A percentile compares a stretch with the other conserved stretches of the same genome.
Conservation (phyloP, 2,888 invertebrate species). For the Drosophila emarginata region DNA sequence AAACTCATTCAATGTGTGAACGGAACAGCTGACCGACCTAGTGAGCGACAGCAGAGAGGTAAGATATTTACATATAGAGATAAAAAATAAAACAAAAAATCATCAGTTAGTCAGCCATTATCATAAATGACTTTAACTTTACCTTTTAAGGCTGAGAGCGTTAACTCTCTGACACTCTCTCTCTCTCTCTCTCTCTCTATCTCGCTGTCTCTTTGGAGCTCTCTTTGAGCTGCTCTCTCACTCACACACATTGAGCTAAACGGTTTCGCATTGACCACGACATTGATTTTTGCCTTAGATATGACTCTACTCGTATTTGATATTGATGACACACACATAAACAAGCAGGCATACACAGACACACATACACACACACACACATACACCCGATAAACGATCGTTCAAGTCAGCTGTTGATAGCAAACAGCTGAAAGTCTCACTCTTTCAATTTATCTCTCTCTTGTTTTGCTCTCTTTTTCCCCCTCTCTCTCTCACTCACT, state of each 20-base stretch:
- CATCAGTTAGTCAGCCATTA: background rate
- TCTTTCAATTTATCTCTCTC: no score
- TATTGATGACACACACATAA: constrained; percentile 42
- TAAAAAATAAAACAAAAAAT: background rate
- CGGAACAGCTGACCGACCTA: no score
- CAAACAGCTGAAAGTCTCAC: constrained; percentile 14
- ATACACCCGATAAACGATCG: constrained; percentile 25
- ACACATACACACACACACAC: background rate
- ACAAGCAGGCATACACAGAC: background rate
- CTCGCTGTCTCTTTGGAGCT: background rate
- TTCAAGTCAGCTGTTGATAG: constrained; percentile 28
- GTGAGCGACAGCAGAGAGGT: no score
- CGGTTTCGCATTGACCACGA: constrained; percentile 36
- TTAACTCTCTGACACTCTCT: no score
- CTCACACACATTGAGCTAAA: constrained; percentile 27
- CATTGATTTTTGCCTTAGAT: constrained; percentile 32
- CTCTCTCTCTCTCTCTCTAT: background rate
- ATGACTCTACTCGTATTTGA: constrained; percentile 10
- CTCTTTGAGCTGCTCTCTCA: background rate
- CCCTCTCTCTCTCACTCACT: background rate
- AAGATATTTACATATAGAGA: no score
- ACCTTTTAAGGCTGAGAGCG: background rate
- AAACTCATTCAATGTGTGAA: background rate
- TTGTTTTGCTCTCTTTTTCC: background rate
- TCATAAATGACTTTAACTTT: background rate